Percentiles rank a stretch among this genome's conserved stretches.
phyloP scores from a whole-genome alignment of 2,113 vertebrate genomes.

The Scolopax mira region DNA sequence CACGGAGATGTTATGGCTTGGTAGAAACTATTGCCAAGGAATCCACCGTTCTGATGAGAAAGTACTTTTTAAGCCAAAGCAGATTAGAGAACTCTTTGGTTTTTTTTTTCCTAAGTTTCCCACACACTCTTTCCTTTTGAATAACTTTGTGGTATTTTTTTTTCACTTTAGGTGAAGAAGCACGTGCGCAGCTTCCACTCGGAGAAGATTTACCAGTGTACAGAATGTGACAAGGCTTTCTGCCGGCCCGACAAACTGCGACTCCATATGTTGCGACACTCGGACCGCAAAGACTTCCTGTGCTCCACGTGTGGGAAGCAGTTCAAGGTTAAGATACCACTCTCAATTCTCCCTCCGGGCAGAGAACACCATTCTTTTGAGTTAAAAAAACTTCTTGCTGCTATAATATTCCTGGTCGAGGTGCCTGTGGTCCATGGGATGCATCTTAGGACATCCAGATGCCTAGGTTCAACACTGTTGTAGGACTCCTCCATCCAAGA shows the following conservation, averaged over 20 bases:
- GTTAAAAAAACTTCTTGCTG: not conserved
- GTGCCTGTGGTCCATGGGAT: not conserved
- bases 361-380: not conserved
- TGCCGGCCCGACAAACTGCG: conserved; percentile 95
- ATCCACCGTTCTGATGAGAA: not conserved
- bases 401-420: not conserved
- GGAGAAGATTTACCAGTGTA: conserved; percentile 95
- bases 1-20: not conserved
- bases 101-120: not conserved
- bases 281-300: conserved; percentile 95
- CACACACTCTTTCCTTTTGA: not conserved
- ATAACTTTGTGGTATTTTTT: not conserved
- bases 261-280: conserved; percentile 95
- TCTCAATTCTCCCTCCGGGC: not conserved
- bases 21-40: not conserved
- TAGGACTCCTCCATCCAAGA: not conserved
- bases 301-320: conserved; percentile 98
- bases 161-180: conserved; percentile 86
- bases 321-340: conserved; percentile 88
- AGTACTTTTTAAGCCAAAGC: not conserved
- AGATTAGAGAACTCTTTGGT: not conserved
- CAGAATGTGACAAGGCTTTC: conserved; percentile 96
- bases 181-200: conserved; percentile 97
- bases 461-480: not conserved
- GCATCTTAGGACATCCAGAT: not conserved